Evolutionary conservation across 2,113 vertebrate genomes (phyloP).

Genomic region (Hipposideros armiger): DNA sequence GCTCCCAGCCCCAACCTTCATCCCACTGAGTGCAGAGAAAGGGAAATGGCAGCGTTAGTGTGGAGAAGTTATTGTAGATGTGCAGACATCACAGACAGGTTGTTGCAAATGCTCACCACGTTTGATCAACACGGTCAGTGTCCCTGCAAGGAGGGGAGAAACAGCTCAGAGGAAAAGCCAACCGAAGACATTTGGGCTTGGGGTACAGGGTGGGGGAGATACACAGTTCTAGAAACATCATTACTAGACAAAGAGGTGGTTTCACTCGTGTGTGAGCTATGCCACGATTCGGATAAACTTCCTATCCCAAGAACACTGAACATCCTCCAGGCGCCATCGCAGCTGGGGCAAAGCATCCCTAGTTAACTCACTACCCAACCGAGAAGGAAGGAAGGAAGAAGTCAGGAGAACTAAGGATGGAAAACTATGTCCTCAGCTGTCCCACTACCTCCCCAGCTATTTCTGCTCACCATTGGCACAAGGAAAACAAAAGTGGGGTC

Average conservation of each 20-base stretch:
- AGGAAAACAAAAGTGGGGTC: neutral
- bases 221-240: neutral
- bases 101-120: constrained; percentile 96
- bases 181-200: constrained; percentile 66
- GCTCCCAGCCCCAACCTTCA: neutral
- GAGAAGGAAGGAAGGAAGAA: neutral
- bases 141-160: constrained; percentile 96
- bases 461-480: neutral
- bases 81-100: constrained; percentile 84
- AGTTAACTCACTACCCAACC: neutral
- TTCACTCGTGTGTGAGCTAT: neutral
- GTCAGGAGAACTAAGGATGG: neutral
- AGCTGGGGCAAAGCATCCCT: neutral
- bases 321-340: neutral
- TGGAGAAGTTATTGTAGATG: constrained; percentile 82
- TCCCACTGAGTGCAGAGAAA: constrained; percentile 72
- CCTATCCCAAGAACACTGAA: neutral
- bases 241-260: neutral
- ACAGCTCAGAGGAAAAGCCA: constrained; percentile 90
- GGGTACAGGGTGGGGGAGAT: constrained; percentile 46
- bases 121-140: constrained; percentile 94
- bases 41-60: constrained; percentile 84
- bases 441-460: neutral
- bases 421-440: neutral
- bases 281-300: neutral